Evolutionary conservation across 2,888 invertebrate genomes (phyloP).

Genomic region (Deilephila porcellus): DNA sequence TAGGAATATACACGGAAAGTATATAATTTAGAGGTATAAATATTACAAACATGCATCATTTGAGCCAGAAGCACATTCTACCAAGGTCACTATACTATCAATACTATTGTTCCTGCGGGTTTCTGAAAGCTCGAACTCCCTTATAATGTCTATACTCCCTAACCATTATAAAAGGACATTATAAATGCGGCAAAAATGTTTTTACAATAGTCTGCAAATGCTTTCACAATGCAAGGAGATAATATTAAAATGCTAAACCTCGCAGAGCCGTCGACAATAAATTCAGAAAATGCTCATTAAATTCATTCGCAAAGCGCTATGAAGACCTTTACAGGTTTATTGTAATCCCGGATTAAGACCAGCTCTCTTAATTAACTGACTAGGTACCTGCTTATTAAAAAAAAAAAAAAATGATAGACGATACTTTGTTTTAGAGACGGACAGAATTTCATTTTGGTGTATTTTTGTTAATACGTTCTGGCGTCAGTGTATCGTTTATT

Average conservation of each 20-base stretch:
- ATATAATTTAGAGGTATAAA: too few species aligned
- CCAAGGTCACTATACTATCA: too few species aligned
- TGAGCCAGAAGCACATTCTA: too few species aligned
- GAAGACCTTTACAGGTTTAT: conserved; percentile 57
- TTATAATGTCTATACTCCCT: background rate
- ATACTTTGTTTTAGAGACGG: background rate
- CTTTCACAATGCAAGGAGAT: conserved; percentile 24
- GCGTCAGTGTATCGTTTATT: too few species aligned
- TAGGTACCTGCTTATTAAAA: conserved; percentile 30
- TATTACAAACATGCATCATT: too few species aligned
- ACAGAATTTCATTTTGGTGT: background rate
- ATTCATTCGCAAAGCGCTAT: conserved; percentile 51
- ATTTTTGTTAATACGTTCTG: background rate
- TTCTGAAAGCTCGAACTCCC: background rate
- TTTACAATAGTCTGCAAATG: conserved; percentile 8
- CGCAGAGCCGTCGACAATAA: conserved; percentile 42
- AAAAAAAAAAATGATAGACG: conserved; percentile 23
- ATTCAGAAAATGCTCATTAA: conserved; percentile 56
- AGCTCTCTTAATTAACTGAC: conserved; percentile 49
- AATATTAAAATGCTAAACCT: conserved; percentile 32
- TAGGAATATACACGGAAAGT: too few species aligned
- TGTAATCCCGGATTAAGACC: conserved; percentile 56
- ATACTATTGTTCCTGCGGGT: too few species aligned
- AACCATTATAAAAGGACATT: background rate
- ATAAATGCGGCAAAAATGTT: conserved; percentile 12